Percentiles rank a stretch among this genome's conserved stretches.
phyloP scores from a whole-genome alignment of 2,888 invertebrate species.

The Amphipyra tragopoginis region DNA sequence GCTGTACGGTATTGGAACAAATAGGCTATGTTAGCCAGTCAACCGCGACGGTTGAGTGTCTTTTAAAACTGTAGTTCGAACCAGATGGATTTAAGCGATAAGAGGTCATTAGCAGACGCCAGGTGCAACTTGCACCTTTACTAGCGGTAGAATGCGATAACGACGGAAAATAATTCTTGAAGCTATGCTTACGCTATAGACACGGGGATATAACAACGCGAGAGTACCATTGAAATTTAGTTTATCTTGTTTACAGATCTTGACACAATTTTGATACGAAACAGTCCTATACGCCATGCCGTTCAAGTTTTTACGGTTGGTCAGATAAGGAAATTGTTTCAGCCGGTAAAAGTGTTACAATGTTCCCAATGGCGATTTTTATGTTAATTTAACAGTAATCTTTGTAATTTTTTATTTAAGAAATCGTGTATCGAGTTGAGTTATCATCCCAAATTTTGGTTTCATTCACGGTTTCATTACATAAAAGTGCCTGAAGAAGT shows the following conservation, averaged over 20 bases:
- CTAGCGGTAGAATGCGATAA: conserved; percentile 36
- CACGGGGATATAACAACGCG: conserved; percentile 13
- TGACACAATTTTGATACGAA: conserved; percentile 83
- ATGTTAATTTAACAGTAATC: background rate
- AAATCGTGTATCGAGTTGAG: background rate
- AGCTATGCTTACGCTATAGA: background rate
- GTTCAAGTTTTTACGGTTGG: conserved; percentile 39
- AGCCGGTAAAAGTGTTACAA: conserved; percentile 23
- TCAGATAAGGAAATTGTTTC: conserved; percentile 43
- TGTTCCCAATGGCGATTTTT: background rate
- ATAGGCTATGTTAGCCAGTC: conserved; percentile 62
- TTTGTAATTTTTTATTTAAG: background rate
- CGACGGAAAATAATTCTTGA: conserved; percentile 14
- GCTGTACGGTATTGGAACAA: conserved; percentile 58
- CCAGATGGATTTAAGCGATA: conserved; percentile 62
- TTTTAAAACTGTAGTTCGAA: conserved; percentile 60
- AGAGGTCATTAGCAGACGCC: conserved; percentile 66
- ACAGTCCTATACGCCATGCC: conserved; percentile 70
- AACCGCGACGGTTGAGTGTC: conserved; percentile 65
- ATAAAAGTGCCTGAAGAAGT: conserved; percentile 23
- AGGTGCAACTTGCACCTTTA: conserved; percentile 56
- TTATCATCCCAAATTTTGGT: background rate
- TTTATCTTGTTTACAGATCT: conserved; percentile 85
- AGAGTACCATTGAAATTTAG: conserved; percentile 41
- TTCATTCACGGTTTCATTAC: background rate